phyloP scores from a whole-genome alignment of 1,140 invertebrate genomes.

The Drosophila bipectinata region DNA sequence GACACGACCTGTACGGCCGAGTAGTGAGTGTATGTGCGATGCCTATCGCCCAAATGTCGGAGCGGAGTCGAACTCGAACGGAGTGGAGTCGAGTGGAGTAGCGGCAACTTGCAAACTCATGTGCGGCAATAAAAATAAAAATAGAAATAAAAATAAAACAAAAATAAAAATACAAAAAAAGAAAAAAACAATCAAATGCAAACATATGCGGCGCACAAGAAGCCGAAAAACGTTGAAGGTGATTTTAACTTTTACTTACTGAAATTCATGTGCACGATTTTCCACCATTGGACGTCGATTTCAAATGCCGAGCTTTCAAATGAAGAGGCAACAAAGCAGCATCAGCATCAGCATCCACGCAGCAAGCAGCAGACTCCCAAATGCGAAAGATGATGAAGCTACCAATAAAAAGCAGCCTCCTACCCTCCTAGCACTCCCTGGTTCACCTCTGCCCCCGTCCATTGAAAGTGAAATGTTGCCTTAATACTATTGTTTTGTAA shows the following conservation, averaged over 20 bases:
- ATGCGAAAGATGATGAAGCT: conserved; percentile 62
- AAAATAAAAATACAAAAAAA: conserved; percentile 15
- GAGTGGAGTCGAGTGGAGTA: conserved; percentile 17
- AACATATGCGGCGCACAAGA: conserved; percentile 69
- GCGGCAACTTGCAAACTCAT: conserved; percentile 67
- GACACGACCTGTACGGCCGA: conserved; percentile 61
- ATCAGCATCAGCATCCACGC: conserved; percentile 25
- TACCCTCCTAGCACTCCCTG: conserved; percentile 25
- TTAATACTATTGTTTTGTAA: conserved; percentile 45
- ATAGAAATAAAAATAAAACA: conserved; percentile 22
- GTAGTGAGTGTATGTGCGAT: conserved; percentile 54
- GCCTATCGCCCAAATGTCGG: conserved; percentile 61
- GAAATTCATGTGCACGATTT: conserved; percentile 77
- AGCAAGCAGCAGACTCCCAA: conserved; percentile 33
- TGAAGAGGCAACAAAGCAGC: conserved; percentile 62
- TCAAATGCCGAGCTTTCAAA: conserved; percentile 75
- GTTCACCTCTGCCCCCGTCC: conserved; percentile 15
- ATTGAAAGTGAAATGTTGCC: conserved; percentile 67
- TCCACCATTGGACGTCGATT: conserved; percentile 64
- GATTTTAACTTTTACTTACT: conserved; percentile 78
- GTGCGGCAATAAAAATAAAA: conserved; percentile 75
- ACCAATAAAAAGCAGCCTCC: conserved; percentile 41
- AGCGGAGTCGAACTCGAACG: conserved; percentile 9
- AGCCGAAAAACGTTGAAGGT: conserved; percentile 56
- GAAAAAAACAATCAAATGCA: conserved; percentile 66